These are phyloP conservation scores for Linnaemya vulpina DNA, from an alignment of 2,888 invertebrate species.

Conservation along the genomic window DNA sequence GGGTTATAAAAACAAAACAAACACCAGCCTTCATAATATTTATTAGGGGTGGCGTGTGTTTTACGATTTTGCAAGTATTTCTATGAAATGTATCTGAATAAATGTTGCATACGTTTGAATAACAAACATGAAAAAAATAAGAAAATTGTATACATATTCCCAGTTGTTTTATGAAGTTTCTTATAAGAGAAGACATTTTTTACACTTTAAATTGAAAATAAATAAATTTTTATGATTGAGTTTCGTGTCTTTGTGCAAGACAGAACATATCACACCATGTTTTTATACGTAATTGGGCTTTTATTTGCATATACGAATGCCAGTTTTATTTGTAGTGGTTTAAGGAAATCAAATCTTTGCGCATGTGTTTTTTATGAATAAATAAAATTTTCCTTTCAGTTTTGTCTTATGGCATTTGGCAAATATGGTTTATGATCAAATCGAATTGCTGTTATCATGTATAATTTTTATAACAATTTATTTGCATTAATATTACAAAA, in stretches of 20 bases:
- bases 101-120: constrained; percentile 2
- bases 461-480: constrained; percentile 62
- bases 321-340: constrained; percentile 6
- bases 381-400: constrained; percentile 12
- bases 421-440: constrained; percentile 60
- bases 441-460: constrained; percentile 68
- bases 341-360: constrained; percentile 35
- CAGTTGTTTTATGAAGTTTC: constrained; percentile 46
- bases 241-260: constrained; percentile 34
- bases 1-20: not conserved
- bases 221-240: constrained; percentile 65
- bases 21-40: too few relatives aligned
- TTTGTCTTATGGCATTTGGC: constrained; percentile 23
- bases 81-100: constrained; percentile 6
- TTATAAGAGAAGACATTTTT: constrained; percentile 60
- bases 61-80: not conserved
- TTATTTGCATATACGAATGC: constrained; percentile 9
- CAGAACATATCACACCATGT: constrained; percentile 18
- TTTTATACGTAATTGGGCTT: constrained; percentile 21
- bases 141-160: constrained; percentile 49
- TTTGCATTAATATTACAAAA: not conserved
- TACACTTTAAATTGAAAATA: constrained; percentile 39
- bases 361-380: constrained; percentile 27
- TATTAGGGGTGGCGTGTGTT: not conserved
- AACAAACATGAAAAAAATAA: constrained; percentile 19